phyloP scores from a whole-genome alignment of 2,113 vertebrate genomes.

The Coptodon bakossiorum region DNA sequence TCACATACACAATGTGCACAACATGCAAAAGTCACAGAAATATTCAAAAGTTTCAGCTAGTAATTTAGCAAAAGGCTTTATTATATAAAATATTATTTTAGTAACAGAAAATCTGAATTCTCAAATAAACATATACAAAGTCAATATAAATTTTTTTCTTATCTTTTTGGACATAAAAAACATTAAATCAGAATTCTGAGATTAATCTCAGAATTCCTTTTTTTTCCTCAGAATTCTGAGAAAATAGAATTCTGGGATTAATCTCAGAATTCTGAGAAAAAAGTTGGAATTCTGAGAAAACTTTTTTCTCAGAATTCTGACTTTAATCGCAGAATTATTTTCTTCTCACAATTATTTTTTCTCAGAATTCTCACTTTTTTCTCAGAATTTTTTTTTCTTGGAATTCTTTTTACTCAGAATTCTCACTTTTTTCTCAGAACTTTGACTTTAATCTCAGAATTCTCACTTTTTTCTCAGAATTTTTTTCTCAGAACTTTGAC shows the following conservation, averaged over 20 bases:
- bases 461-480: too few species aligned
- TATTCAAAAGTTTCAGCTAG: neutral
- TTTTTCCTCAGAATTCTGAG: too few species aligned
- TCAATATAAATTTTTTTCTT: neutral
- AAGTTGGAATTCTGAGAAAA: neutral
- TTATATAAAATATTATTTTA: fast-evolving
- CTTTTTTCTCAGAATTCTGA: neutral
- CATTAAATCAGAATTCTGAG: neutral
- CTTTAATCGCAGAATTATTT: neutral
- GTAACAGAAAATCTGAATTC: neutral
- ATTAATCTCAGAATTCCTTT: too few species aligned
- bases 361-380: neutral
- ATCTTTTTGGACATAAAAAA: neutral
- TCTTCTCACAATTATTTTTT: neutral
- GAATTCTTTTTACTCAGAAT: neutral
- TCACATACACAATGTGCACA: neutral
- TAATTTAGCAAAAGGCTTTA: neutral
- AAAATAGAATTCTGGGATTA: too few species aligned
- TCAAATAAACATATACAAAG: neutral
- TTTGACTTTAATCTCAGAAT: too few species aligned
- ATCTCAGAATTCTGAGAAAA: neutral
- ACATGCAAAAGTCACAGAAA: neutral
- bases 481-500: too few species aligned
- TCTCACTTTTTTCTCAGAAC: neutral
- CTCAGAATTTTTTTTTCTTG: neutral